Evolutionary conservation across 2,113 vertebrate genomes (phyloP).

Genomic region (Coracopsis vasa): DNA sequence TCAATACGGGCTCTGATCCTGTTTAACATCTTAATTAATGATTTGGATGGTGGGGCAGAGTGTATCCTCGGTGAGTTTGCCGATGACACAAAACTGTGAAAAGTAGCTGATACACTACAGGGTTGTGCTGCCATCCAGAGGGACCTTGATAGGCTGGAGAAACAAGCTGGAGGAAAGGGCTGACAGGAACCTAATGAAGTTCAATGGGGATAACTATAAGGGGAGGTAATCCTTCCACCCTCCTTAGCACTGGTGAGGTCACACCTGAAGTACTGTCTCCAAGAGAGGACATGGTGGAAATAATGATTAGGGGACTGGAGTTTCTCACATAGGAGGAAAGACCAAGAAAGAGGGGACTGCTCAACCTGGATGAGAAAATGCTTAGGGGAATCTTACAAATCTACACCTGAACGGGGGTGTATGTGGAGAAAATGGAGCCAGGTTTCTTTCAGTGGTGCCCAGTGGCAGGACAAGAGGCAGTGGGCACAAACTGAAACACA

Average conservation of each 20-base stretch:
- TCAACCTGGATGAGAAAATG: background rate
- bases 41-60: background rate
- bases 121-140: background rate
- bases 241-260: background rate
- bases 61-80: accelerated
- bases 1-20: background rate
- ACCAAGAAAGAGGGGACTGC: background rate
- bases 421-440: background rate
- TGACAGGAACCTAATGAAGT: background rate
- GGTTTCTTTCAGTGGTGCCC: background rate
- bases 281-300: background rate
- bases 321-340: background rate
- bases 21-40: background rate
- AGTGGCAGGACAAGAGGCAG: background rate
- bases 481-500: background rate
- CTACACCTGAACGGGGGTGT: background rate
- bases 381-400: background rate
- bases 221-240: background rate
- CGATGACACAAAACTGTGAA: background rate
- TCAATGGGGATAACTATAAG: background rate
- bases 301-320: background rate
- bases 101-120: background rate
- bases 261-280: background rate
- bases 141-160: background rate
- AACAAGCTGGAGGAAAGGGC: background rate